A percentile compares a stretch with the other conserved stretches of the same genome.
Conservation (phyloP, 1,140 invertebrate species). For the Sinella curviseta region DNA sequence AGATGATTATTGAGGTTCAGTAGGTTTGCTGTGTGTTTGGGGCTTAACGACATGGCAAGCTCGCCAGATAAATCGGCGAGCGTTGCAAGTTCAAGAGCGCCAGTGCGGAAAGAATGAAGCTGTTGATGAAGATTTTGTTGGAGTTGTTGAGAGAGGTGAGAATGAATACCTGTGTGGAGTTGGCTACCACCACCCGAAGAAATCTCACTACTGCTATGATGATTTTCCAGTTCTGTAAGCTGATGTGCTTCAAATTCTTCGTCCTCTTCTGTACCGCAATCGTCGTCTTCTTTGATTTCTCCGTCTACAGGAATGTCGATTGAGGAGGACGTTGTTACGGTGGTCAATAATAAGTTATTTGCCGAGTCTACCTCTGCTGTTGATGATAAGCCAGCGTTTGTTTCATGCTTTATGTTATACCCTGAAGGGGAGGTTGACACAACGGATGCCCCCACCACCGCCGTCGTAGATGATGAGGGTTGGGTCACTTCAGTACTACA, state of each 20-base stretch:
- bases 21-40: slow-evolving; percentile 59
- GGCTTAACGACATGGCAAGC: slow-evolving; percentile 85
- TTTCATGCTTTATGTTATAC: background rate
- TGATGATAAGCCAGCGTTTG: background rate
- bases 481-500: background rate
- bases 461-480: slow-evolving; percentile 12
- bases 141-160: slow-evolving; percentile 15
- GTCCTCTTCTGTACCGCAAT: slow-evolving; percentile 8
- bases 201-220: background rate
- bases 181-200: slow-evolving; percentile 14
- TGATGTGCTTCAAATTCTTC: slow-evolving; percentile 1
- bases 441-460: slow-evolving; percentile 27
- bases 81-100: slow-evolving; percentile 40
- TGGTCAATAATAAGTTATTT: too few species aligned
- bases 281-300: slow-evolving; percentile 7
- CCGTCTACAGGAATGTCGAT: slow-evolving; percentile 2
- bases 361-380: too few species aligned
- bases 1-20: slow-evolving; percentile 56
- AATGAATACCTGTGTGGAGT: background rate
- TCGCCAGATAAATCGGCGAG: slow-evolving; percentile 79
- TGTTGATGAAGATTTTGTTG: slow-evolving; percentile 28
- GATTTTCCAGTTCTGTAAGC: background rate
- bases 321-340: too few species aligned
- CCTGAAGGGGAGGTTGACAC: background rate
- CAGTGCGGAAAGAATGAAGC: slow-evolving; percentile 36